Percentiles rank a stretch among this genome's conserved stretches.
Conservation (phyloP, 64 coral and sea anemone species). For the Montipora cactus region DNA sequence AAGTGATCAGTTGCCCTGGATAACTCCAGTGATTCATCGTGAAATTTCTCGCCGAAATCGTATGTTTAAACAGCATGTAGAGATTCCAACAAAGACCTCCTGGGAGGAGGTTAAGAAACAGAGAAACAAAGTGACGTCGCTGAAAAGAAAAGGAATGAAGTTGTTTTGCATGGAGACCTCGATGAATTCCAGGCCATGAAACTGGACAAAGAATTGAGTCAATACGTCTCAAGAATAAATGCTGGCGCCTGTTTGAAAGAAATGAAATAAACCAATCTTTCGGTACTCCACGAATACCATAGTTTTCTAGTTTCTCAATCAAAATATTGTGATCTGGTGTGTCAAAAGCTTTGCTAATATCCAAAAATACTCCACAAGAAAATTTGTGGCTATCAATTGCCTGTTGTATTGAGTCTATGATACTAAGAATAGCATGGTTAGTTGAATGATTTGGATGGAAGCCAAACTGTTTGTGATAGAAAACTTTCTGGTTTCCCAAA, state of each 20-base stretch:
- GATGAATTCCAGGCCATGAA: background rate
- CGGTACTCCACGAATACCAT: background rate
- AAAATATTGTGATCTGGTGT: background rate
- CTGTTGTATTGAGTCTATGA: background rate
- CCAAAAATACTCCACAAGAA: background rate
- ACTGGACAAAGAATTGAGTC: background rate
- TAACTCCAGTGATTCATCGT: too few relatives aligned
- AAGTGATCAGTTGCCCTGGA: too few relatives aligned
- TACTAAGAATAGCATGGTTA: background rate
- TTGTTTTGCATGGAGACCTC: too few relatives aligned
- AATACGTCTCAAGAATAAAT: background rate
- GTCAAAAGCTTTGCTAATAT: conserved; percentile 11
- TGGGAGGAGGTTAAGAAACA: too few relatives aligned
- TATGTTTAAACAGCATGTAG: too few relatives aligned
- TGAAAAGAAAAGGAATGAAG: too few relatives aligned
- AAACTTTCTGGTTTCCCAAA: too few relatives aligned
- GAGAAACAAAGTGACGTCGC: too few relatives aligned
- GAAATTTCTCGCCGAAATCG: too few relatives aligned
- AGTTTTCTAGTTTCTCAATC: background rate
- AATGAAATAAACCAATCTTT: background rate
- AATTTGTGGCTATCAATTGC: background rate
- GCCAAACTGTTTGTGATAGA: background rate
- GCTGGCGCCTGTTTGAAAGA: background rate
- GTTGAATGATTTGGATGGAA: background rate
- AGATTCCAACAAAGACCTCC: too few relatives aligned